Evolutionary conservation across 2,797 vertebrate species (phyloP).

Genomic region (Pseudomugil tenellus): DNA sequence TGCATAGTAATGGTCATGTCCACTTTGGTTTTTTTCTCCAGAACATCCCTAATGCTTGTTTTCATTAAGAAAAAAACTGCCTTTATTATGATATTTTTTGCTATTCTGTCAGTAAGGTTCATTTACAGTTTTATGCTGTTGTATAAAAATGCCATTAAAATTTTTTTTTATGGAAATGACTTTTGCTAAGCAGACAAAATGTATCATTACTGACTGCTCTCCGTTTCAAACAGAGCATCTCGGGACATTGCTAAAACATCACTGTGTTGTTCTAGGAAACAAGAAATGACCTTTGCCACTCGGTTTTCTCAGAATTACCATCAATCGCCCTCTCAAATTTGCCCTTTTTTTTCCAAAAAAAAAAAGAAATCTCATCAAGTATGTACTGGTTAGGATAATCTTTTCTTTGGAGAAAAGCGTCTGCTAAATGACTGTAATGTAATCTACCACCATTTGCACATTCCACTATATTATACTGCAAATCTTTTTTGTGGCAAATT

Average conservation of each 20-base stretch:
- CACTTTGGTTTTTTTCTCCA: not conserved
- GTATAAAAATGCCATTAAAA: not conserved
- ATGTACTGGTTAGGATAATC: not conserved
- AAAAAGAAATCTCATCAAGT: not conserved
- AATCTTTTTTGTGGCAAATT: no score
- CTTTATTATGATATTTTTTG: not conserved
- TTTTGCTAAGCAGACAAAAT: not conserved
- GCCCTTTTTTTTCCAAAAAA: no score
- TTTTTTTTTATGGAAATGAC: not conserved
- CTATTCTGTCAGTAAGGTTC: not conserved
- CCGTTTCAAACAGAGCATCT: not conserved
- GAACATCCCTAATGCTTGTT: not conserved
- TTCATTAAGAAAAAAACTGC: not conserved
- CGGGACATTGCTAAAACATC: not conserved
- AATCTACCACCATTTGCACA: not conserved
- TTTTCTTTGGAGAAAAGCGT: no score
- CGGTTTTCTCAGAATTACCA: not conserved
- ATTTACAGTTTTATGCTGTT: not conserved
- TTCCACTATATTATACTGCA: not conserved
- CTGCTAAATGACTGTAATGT: no score
- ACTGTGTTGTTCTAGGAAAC: not conserved
- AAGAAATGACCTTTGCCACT: not conserved
- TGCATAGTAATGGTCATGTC: not conserved
- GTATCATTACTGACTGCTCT: not conserved
- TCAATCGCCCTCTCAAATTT: not conserved